Base-by-base conservation (phyloP, 2,888 invertebrate genomes). In the Monochamus alternatus region DNA sequence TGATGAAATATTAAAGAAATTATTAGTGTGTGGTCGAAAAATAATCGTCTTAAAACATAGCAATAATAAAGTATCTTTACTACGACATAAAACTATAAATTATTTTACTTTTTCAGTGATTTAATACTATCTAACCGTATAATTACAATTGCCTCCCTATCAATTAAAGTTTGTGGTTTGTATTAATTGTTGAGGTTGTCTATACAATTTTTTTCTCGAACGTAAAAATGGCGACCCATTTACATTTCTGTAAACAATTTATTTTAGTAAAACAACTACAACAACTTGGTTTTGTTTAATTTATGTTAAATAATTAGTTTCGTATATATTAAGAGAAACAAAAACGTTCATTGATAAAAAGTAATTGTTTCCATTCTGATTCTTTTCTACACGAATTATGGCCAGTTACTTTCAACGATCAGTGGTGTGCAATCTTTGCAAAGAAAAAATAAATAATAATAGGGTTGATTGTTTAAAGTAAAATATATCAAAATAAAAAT, bases 301-400 rank as follows among this genome's bases (percentile, higher is more conserved):
- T 47, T 9, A 9, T 10, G 47, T 47, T 47, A 47, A 47, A 47
- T 47, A 47, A 47, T 47, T 47, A 12, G 3, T 47, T 47, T 47
- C 9, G 47, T 47, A 47, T 12, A 10, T 47, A 47, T 47, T 47
- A 12, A 47, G 10, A 47, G 9, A 10, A 47, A 12, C 12, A 47
- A n/a, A 38, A 43, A n/a, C 31, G 47, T 47, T 47, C 47, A 58
- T 22, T 58, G 8, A 58, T 22, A 58, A 3, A 52, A 5, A 14
- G 8, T 58, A 58, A 58, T 58, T 14, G 58, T 58, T 58, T 58
- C 58, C 58, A 58, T 58, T 58, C 58, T 58, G 58, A 58, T 58
- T 58, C 22, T 58, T 12, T 58, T 58, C 22, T n/a, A 22, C 58
- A 14, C n/a, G 58, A 22, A 47, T 47, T 47, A 47, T 38, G 7